phyloP scores from a whole-genome alignment of 2,113 vertebrate species.

The Brachyistius frenatus region DNA sequence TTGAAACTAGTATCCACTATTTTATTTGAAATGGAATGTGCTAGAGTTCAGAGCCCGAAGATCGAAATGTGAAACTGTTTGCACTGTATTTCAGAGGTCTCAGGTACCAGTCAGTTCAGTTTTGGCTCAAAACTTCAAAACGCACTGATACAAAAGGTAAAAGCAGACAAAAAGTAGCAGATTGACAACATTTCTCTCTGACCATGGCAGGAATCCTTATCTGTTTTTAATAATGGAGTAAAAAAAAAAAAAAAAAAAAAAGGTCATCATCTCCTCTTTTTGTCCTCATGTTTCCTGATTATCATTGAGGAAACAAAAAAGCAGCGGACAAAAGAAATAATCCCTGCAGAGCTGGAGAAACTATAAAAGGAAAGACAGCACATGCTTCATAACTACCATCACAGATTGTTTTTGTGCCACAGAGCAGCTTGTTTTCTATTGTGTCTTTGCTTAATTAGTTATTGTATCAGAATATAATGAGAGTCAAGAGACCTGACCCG shows the following conservation, averaged over 20 bases:
- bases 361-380: constrained; percentile 21
- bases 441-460: constrained; percentile 51
- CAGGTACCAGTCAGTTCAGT: background rate
- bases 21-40: no score
- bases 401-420: constrained; percentile 9
- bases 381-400: constrained; percentile 4
- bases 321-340: constrained; percentile 33
- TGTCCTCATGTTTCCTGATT: constrained; percentile 40
- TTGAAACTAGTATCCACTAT: background rate
- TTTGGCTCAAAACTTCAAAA: background rate
- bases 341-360: constrained; percentile 18
- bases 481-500: constrained; percentile 29
- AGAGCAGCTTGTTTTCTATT: constrained; percentile 33
- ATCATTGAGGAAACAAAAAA: constrained; percentile 61
- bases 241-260: constrained; percentile 1
- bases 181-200: background rate
- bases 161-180: background rate
- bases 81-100: background rate
- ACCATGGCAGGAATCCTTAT: constrained; percentile 11
- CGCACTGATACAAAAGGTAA: no score
- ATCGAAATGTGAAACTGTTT: background rate
- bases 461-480: constrained; percentile 47
- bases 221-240: constrained; percentile 27
- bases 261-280: constrained; percentile 44
- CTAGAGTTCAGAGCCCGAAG: background rate